Evolutionary conservation across 2,888 invertebrate species (phyloP).

Genomic region (Catocala fraxini): DNA sequence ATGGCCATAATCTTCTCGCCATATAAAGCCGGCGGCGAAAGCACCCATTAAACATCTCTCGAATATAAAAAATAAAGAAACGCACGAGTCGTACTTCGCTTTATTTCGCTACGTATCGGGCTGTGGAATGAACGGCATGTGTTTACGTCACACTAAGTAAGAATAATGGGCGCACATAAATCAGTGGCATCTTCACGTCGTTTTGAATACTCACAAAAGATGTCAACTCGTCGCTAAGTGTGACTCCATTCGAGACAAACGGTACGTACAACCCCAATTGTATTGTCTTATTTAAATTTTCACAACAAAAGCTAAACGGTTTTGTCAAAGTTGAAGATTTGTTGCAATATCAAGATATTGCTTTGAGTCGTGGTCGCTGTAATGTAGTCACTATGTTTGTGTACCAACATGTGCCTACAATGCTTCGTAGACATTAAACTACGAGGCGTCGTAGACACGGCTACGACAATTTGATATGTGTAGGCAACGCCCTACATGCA

Average conservation of each 20-base stretch:
- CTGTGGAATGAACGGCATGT: constrained; percentile 70
- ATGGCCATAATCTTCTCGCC: constrained; percentile 40
- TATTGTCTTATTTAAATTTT: constrained; percentile 52
- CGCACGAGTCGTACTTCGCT: constrained; percentile 32
- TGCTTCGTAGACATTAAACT: neutral
- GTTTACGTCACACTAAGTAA: constrained; percentile 80
- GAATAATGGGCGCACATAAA: constrained; percentile 79
- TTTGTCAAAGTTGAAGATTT: constrained; percentile 2
- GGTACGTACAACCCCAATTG: constrained; percentile 49
- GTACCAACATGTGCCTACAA: neutral
- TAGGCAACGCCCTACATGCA: too few relatives aligned
- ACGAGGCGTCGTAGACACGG: constrained; percentile 14
- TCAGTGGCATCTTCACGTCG: constrained; percentile 78
- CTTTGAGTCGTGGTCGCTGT: neutral
- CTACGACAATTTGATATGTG: constrained; percentile 8
- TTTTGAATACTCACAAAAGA: constrained; percentile 77
- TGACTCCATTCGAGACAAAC: constrained; percentile 64
- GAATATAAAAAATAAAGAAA: constrained; percentile 42
- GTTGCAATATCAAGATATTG: neutral
- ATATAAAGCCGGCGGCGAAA: constrained; percentile 28
- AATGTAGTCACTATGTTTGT: too few relatives aligned
- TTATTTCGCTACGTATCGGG: constrained; percentile 45
- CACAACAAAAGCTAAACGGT: constrained; percentile 19
- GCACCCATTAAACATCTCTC: constrained; percentile 42
- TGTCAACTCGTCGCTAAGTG: constrained; percentile 65